Evolutionary conservation across 2,797 vertebrate genomes (phyloP), one percentile per base, ranked within the genome.

Genomic region (Astyanax mexicanus): DNA sequence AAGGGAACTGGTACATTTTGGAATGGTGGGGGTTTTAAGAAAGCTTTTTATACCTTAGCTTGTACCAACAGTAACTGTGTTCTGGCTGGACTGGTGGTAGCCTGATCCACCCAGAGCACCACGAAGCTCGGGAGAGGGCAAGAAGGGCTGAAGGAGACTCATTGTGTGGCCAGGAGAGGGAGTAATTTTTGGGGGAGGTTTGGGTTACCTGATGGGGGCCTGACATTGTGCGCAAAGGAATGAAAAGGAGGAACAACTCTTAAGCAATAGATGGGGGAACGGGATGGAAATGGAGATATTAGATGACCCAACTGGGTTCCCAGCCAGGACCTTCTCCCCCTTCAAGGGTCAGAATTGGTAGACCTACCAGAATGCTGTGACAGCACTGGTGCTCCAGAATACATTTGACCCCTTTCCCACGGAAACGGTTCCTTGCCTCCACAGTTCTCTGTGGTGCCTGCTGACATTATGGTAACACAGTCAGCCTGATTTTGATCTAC

Each of bases 121-220:
- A 86, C 88, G 83, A 85, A 88, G 83, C 82, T 84, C 79, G 80
- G 78, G 55, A 74, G 71, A 82, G 84, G 84, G 86, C 84, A 83
- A 77, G 76, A 58, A 83, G 81, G 68, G 68, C 81, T 93, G 86
- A 93, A 93, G 89, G 58, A 87, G 79, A 72, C 74, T 86, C 88
- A 84, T 94, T 94, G 92, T 93, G 81, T 76, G 74, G 73, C 61
- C 78, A 83, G 89, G 85, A 89, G 90, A 87, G 87, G 85, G 89
- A 89, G 88, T 90, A 87, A 77, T 82, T 81, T 79, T 88, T 88
- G 83, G 69, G 82, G 82, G 78, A 88, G 92, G 90, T 90, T 93
- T 92, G 76, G 86, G 88, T 94, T 94, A 93, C 93, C 86, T 85
- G 86, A 82, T 84, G 90, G 88, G 90, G 86, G 84, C 87, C 80